Conservation (phyloP, 1,140 invertebrate species). For the Parapsyche elsis region DNA sequence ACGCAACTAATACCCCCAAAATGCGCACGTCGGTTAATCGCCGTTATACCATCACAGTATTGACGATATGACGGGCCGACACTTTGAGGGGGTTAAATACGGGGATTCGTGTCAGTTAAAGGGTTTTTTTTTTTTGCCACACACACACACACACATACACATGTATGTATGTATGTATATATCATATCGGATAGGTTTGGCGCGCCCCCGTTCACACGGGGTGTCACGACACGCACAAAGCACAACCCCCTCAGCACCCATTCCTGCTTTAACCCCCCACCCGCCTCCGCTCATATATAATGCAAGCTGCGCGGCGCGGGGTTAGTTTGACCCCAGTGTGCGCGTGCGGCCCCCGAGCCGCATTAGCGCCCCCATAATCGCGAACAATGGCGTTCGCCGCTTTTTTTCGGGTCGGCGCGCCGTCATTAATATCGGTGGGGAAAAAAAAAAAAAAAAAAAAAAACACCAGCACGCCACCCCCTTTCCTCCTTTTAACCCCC, state of each 20-base stretch:
- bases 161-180: background rate
- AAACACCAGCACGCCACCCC: slow-evolving; percentile 5
- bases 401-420: slow-evolving; percentile 31
- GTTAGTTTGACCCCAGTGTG: slow-evolving; percentile 2
- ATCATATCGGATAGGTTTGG: background rate
- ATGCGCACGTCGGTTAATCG: too few species aligned
- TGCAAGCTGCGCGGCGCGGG: slow-evolving; percentile 14
- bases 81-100: background rate
- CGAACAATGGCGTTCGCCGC: slow-evolving; percentile 28
- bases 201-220: background rate
- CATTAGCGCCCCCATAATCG: slow-evolving; percentile 42
- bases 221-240: slow-evolving; percentile 19
- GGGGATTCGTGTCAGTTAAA: background rate
- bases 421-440: slow-evolving; percentile 24
- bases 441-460: too few species aligned
- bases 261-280: background rate
- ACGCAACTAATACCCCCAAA: too few species aligned
- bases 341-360: background rate
- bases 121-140: background rate
- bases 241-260: background rate
- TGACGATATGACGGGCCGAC: too few species aligned
- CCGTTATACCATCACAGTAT: too few species aligned
- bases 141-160: background rate
- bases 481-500: background rate
- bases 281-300: slow-evolving; percentile 40